Evolutionary conservation across 2,113 vertebrate genomes (phyloP), one percentile per base, ranked within the genome.

Genomic region (Lates calcarifer): DNA sequence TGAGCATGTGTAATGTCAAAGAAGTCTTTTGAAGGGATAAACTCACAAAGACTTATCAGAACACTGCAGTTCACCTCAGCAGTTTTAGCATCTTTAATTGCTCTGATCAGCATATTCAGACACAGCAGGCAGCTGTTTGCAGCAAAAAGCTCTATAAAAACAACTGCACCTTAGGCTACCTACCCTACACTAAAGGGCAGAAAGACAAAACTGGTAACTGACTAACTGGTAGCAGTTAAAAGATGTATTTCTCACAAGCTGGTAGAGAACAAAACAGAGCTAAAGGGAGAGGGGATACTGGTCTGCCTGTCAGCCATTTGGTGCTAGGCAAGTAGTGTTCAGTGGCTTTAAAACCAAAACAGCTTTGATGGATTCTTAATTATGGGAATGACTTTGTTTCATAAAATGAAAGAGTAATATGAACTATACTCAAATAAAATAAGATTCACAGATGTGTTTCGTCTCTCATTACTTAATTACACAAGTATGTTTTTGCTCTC

Each of bases 21-120:
- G 17, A 2, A 8, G 10, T 45, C 9, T 31, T 64, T 45, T 66
- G 24, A 24, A 9, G 15, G 43, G 28, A 47, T 62, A 53, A 17
- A 72, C 3, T 15, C 18, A 49, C 22, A 56, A 2, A 10, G 14
- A 53, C 53, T 5, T 51, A 35, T 24, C 57, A 41, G 31, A 8
- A 39, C 39, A 14, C 8, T 39, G n/a, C 1, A n/a, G 37, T 45
- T 62, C 22, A 1, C 11, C 22, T 55, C 45, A 41, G 26, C 20
- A 24, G 20, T 67, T 76, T 75, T 45, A 63, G 28, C 2, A 3
- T 64, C 58, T 64, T 64, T 57, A 39, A 63, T 45, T 47, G n/a
- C 57, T 73, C 47, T 22, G n/a, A 56, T 41, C 1, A 37, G 43
- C 22, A n/a, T 49, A 49, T 28, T 51, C n/a, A 24, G 13, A 4